phyloP scores from a whole-genome alignment of 2,888 invertebrate species.

The Ormyrus labotus region DNA sequence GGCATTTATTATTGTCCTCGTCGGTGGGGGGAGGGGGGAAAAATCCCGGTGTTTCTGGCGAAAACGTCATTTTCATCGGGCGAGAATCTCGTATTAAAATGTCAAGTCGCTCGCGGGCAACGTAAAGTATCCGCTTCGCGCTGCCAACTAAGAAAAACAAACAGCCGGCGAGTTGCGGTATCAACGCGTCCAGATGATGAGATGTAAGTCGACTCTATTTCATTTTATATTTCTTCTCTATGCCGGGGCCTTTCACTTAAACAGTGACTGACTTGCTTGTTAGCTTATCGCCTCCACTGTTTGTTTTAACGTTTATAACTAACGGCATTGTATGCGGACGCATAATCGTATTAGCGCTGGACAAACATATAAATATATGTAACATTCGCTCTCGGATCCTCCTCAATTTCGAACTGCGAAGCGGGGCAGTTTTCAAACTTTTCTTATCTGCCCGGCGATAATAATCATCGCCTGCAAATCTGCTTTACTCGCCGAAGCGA shows the following conservation, averaged over 20 bases:
- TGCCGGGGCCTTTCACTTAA: constrained; percentile 9
- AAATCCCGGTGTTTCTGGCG: neutral
- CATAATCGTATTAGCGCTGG: no score
- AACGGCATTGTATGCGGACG: no score
- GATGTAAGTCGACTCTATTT: constrained; percentile 8
- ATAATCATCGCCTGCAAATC: no score
- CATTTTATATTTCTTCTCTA: constrained; percentile 1
- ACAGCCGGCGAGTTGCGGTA: constrained; percentile 4
- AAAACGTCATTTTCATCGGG: constrained; percentile 16
- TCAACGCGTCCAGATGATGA: neutral
- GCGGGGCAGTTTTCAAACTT: no score
- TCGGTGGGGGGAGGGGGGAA: neutral
- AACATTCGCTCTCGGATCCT: no score
- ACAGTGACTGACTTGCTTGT: neutral
- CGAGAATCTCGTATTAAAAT: constrained; percentile 16
- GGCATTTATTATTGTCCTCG: neutral
- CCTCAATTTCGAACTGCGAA: no score
- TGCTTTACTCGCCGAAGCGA: no score
- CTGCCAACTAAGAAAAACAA: constrained; percentile 13
- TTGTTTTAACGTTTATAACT: neutral
- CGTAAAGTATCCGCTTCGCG: constrained; percentile 18
- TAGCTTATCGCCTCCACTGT: neutral
- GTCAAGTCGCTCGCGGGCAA: constrained; percentile 7
- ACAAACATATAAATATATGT: no score
- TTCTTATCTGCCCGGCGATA: no score